Base-by-base conservation (phyloP, 1,140 invertebrate genomes). In the Pseudomyrmex dendroicus region DNA sequence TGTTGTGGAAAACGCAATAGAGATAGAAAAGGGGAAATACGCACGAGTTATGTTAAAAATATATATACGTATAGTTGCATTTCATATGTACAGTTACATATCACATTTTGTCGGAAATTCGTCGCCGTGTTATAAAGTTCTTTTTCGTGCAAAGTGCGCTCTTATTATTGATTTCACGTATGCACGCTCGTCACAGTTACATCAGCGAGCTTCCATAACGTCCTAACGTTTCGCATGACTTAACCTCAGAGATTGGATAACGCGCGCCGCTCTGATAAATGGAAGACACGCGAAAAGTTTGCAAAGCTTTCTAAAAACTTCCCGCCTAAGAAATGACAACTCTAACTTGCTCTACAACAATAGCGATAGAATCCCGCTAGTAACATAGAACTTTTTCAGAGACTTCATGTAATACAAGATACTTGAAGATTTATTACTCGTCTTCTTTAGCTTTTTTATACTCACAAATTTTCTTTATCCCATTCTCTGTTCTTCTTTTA, bases 251-350 rank as follows among this genome's bases (percentile, higher is more conserved):
- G 76, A 46, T 44, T 22, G 76, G 57, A 68, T 72, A 72, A 72
- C 52, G 52, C 22, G 59, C 12, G 22, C 12, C 20, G 44, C 15
- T 72, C 70, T 78, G 64, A 78, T 78, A 78, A 80, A 80, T 80
- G 76, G 76, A 46, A 70, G 76, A 80, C 76, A 78, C 56, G 76
- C 66, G 76, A 59, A 70, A 80, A 80, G 66, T 80, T 80, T 66
- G 46, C 76, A 17, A 72, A 80, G 66, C 66, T 59, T 25, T 15
- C 54, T 20, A 25, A 44, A 70, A 70, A 80, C 66, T 72, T 70
- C 13, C 22, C 56, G 66, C 66, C 56, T 12, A 59, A 59, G 76
- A 72, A 80, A 70, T 59, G 76, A 70, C 48, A 17, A 17, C 12
- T 74, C 12, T 66, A 61, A 80, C 76, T 80, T 44, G 44, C 22